Evolutionary conservation across 1,140 invertebrate genomes (phyloP), one percentile per base, ranked within the genome.

Genomic region (Bradysia coprophila): DNA sequence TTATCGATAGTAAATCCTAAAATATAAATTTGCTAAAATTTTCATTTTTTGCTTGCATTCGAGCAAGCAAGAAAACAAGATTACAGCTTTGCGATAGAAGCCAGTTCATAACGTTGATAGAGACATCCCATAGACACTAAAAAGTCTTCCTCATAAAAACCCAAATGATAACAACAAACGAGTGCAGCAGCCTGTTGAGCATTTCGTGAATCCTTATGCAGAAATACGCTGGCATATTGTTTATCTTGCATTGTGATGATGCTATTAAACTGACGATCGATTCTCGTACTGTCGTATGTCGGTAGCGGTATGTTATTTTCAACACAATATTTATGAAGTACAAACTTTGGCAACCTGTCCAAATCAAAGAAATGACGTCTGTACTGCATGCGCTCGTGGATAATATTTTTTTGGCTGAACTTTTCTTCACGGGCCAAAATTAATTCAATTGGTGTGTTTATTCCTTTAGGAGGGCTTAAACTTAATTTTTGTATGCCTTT

Each of bases 191-290:
- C 82, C 68, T 96, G 90, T 65, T 95, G 89, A 2, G 90, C 84
- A 68, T 78, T 78, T 56, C 83, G 80, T 62, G 92, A 94, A 54
- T 88, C 93, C 55, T 93, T 93, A 51, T 93, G 87, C 81, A 84
- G 86, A 63, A 80, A 84, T 36, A 76, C 68, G 28, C 83, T 87
- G 48, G 76, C 73, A 57, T 85, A 91, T 54, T 71, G 76, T 54
- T 77, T 76, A 0, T 72, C 77, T 56, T 85, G 69, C 19, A 85
- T 72, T 28, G 63, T 69, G 21, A 86, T 72, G 23, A 84, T 65
- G 6, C 83, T 74, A 22, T 79, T 67, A 58, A 91, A 93, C 21
- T 87, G 64, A 64, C 90, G 91, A 52, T 84, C 77, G 44, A 75
- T 66, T 55, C 77, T 72, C 48, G 77, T 69, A 2, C 85, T 90